A percentile compares a stretch with the other conserved stretches of the same genome.
These are phyloP conservation scores for Columba livia DNA, from an alignment of 2,113 vertebrate species.

Conservation along the genomic window DNA sequence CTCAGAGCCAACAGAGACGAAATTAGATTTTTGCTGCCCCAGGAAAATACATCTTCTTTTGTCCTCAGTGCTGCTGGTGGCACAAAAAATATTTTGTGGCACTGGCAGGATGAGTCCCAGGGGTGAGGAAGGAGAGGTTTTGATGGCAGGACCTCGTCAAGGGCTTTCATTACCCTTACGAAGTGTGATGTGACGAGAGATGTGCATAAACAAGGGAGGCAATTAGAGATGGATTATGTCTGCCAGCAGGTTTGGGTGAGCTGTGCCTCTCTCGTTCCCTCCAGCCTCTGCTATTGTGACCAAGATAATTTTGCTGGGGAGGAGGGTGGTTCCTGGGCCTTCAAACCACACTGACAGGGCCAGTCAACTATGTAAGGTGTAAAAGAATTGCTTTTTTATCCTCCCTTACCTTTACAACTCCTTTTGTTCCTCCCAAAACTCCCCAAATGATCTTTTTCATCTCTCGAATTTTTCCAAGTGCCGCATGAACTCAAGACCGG, in stretches of 20 bases:
- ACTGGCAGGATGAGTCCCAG: not conserved
- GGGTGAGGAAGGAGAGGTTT: not conserved
- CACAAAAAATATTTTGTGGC: slow-evolving; percentile 8
- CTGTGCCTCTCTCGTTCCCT: not conserved
- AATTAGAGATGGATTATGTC: not conserved
- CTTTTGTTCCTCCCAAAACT: not conserved
- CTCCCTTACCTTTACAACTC: not conserved
- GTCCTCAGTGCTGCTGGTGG: not conserved
- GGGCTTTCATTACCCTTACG: not conserved
- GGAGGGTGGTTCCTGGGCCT: not conserved
- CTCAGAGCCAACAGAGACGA: slow-evolving; percentile 40
- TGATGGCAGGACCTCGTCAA: not conserved
- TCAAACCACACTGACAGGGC: not conserved
- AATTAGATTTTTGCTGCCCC: slow-evolving; percentile 60
- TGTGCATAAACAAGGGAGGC: not conserved
- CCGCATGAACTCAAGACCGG: not conserved
- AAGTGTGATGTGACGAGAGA: not conserved
- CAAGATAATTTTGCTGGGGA: not conserved
- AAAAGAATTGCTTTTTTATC: not conserved
- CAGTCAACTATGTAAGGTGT: not conserved
- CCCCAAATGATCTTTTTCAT: not conserved
- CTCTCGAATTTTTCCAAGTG: not conserved
- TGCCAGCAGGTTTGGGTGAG: not conserved
- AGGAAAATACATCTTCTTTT: slow-evolving; percentile 26
- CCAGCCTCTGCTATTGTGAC: not conserved